Percentiles rank a stretch among this genome's conserved stretches.
Conservation (phyloP, 2,113 vertebrate genomes). For the Stegostoma tigrinum region DNA sequence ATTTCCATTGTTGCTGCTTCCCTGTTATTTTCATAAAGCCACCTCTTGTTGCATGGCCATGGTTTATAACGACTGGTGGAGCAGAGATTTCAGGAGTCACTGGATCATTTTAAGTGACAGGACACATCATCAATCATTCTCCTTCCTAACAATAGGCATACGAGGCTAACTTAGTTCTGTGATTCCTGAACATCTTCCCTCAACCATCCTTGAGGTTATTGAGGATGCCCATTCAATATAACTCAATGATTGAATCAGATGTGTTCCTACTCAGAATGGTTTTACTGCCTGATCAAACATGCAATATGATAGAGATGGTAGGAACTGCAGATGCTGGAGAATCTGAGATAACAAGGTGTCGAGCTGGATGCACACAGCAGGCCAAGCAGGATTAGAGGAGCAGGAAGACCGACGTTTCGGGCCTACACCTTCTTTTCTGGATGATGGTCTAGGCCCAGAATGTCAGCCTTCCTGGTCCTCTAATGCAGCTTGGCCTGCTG, state of each 20-base stretch:
- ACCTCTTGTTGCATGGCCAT: background rate
- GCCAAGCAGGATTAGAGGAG: too few species aligned
- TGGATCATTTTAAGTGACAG: background rate
- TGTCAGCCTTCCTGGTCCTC: too few species aligned
- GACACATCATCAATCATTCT: background rate
- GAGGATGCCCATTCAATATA: background rate
- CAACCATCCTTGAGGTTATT: background rate
- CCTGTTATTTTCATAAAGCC: background rate
- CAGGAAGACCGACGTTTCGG: too few species aligned
- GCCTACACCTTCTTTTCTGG: too few species aligned
- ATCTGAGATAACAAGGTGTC: too few species aligned
- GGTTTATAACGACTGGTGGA: background rate
- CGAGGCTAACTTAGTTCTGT: background rate
- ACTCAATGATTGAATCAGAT: background rate
- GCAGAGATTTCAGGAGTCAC: background rate
- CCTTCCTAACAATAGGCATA: background rate
- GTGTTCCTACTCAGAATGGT: background rate
- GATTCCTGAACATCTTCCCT: background rate
- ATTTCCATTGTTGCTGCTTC: background rate
- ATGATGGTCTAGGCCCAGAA: too few species aligned
- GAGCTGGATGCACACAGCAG: too few species aligned
- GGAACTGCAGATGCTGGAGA: too few species aligned
- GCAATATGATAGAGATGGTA: background rate
- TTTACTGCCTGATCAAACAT: too few species aligned
- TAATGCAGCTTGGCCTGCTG: too few species aligned